A percentile compares a stretch with the other conserved stretches of the same genome.
Evolutionary conservation across 2,113 vertebrate species (phyloP).

Genomic region (Pampusana beccarii): DNA sequence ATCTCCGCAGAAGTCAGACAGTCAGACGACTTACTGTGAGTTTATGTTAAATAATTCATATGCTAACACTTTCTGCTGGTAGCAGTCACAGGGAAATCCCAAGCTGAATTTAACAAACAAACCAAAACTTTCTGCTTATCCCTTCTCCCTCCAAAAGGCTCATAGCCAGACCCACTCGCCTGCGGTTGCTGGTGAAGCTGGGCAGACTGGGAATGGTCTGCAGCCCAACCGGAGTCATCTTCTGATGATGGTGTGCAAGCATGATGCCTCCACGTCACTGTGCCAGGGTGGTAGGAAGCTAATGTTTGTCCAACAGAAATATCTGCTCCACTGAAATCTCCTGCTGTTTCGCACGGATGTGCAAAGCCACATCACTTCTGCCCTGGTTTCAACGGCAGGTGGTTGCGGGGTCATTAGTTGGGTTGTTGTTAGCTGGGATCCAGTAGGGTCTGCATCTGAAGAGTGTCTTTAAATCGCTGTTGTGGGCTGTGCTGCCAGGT

Average conservation of each 20-base stretch:
- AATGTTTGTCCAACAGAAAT: not conserved
- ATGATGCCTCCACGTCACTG: rapidly evolving
- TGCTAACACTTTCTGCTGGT: not conserved
- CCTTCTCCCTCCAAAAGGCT: not conserved
- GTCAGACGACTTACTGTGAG: slow-evolving; percentile 52
- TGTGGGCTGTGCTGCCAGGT: not conserved
- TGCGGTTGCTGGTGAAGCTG: rapidly evolving
- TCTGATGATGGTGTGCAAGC: not conserved
- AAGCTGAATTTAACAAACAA: slow-evolving; percentile 12
- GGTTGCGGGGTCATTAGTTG: rapidly evolving
- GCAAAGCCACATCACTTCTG: not conserved
- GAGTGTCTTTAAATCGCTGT: not conserved
- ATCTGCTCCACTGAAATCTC: not conserved
- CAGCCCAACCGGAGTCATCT: not conserved
- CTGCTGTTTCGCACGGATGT: rapidly evolving
- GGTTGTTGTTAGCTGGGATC: not conserved
- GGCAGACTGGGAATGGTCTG: not conserved
- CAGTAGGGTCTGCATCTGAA: rapidly evolving
- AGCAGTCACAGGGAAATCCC: not conserved
- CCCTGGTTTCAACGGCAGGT: not conserved
- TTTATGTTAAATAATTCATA: slow-evolving; percentile 59
- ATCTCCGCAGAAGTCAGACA: slow-evolving; percentile 55
- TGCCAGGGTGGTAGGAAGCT: not conserved
- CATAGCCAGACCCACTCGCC: not conserved
- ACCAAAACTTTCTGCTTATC: not conserved